Conservation (phyloP, 2,113 vertebrate species). For the Poeciliopsis turrubarensis region DNA sequence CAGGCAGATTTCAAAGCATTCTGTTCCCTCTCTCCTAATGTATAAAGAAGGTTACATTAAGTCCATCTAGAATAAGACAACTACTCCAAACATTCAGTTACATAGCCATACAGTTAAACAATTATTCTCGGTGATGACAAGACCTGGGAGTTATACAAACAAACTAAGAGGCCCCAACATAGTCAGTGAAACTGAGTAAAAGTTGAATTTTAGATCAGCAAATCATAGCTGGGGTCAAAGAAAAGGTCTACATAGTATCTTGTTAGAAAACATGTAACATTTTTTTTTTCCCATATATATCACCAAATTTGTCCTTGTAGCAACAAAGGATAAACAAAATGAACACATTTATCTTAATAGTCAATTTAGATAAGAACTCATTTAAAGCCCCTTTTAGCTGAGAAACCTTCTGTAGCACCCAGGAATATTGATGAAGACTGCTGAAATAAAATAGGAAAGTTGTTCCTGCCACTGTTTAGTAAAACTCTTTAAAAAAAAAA, state of each 20-base stretch:
- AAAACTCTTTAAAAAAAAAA: too few species aligned
- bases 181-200: neutral
- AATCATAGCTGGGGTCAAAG: neutral
- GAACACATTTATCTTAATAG: too few species aligned
- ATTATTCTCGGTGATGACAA: neutral
- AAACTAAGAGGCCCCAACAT: neutral
- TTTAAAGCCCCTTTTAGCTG: too few species aligned
- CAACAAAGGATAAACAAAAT: too few species aligned
- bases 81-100: constrained; percentile 7
- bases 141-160: neutral
- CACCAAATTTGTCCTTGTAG: too few species aligned
- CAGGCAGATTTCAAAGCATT: neutral
- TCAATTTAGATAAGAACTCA: too few species aligned
- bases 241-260: neutral
- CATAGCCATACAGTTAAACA: neutral
- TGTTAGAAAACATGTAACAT: too few species aligned
- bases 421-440: too few species aligned
- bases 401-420: too few species aligned
- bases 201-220: neutral
- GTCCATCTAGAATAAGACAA: neutral
- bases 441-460: too few species aligned
- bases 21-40: neutral
- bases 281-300: too few species aligned
- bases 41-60: constrained; percentile 1
- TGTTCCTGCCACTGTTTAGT: too few species aligned